phyloP scores from a whole-genome alignment of 2,888 invertebrate genomes.

The Cephus pulcher region DNA sequence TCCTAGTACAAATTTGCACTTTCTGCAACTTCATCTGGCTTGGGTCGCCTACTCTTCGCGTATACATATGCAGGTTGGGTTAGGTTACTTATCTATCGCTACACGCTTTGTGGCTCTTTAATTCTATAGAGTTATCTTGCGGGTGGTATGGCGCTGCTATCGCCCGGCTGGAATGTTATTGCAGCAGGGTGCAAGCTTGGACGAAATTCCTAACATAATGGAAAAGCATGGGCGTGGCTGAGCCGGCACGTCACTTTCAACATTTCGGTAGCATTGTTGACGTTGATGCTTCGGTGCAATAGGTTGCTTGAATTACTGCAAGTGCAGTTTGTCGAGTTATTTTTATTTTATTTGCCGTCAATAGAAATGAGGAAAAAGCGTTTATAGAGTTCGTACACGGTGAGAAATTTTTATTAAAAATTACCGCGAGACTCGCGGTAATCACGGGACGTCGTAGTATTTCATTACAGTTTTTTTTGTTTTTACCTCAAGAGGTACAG shows the following conservation, averaged over 20 bases:
- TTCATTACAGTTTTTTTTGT: too few relatives aligned
- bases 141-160: not conserved
- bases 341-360: too few relatives aligned
- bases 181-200: constrained; percentile 33
- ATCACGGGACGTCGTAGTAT: too few relatives aligned
- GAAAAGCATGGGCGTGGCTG: constrained; percentile 15
- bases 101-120: not conserved
- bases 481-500: too few relatives aligned
- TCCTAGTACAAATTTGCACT: not conserved
- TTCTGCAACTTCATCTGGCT: not conserved
- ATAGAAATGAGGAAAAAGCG: too few relatives aligned
- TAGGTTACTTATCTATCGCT: not conserved
- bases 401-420: too few relatives aligned
- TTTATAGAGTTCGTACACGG: too few relatives aligned
- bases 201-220: constrained; percentile 45
- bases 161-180: constrained; percentile 39
- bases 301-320: not conserved
- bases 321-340: not conserved
- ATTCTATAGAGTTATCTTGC: not conserved
- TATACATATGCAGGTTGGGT: not conserved
- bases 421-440: too few relatives aligned
- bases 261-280: not conserved
- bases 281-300: not conserved
- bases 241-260: constrained; percentile 18
- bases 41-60: not conserved